A percentile compares a stretch with the other conserved stretches of the same genome.
Evolutionary conservation across 2,797 vertebrate genomes (phyloP).

Genomic region (Eupleurogrammus muticus): DNA sequence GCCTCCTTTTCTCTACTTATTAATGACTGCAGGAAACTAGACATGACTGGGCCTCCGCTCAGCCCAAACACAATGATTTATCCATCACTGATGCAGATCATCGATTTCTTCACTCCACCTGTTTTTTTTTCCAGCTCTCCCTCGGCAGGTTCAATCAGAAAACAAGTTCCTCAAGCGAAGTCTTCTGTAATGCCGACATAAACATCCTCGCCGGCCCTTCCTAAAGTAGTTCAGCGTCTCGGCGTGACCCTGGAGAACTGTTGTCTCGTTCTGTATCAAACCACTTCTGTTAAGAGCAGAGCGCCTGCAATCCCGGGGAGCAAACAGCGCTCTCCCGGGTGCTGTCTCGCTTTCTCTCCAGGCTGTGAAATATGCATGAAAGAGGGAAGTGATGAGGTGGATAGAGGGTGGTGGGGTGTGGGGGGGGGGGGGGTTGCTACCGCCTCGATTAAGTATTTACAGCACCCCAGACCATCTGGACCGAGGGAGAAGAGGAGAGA

Average conservation of each 20-base stretch:
- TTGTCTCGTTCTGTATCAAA: slow-evolving; percentile 23
- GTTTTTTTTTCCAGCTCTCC: slow-evolving; percentile 12
- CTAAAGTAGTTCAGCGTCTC: neutral
- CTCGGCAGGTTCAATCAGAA: neutral
- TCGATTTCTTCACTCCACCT: slow-evolving; percentile 34
- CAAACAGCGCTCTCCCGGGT: slow-evolving; percentile 17
- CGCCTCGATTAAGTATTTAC: slow-evolving; percentile 74
- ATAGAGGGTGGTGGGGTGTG: too few relatives aligned
- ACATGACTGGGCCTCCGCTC: neutral
- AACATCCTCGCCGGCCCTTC: slow-evolving; percentile 4
- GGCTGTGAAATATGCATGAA: slow-evolving; percentile 68
- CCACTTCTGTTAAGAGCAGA: slow-evolving; percentile 24
- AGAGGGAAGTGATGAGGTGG: slow-evolving; percentile 39
- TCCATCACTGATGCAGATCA: slow-evolving; percentile 13
- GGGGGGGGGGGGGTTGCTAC: slow-evolving; percentile 17
- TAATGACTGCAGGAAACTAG: neutral
- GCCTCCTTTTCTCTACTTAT: neutral
- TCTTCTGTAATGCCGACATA: slow-evolving; percentile 3
- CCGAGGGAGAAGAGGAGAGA: slow-evolving; percentile 26
- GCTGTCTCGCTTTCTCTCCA: slow-evolving; percentile 15
- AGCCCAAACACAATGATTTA: slow-evolving; percentile 26
- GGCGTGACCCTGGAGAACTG: slow-evolving; percentile 18
- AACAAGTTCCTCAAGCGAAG: neutral
- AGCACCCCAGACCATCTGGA: slow-evolving; percentile 64
- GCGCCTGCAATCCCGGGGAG: slow-evolving; percentile 31